Conservation (phyloP, 2,888 invertebrate genomes). For the Lacanobia wlatinum region DNA sequence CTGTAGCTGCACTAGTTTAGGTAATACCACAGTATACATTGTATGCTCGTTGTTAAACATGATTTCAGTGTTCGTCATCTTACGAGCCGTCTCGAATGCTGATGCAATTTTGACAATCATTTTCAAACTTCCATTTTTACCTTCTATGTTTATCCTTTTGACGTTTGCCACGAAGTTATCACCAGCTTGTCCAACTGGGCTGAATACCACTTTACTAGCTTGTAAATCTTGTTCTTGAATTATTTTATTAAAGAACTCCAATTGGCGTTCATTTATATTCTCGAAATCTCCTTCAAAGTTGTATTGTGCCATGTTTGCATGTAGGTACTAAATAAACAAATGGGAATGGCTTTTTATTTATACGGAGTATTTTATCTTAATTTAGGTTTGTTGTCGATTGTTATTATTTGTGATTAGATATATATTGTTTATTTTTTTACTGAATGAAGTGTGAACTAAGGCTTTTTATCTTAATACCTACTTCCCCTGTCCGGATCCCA, state of each 20-base stretch:
- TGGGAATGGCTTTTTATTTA: background rate
- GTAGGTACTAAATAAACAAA: background rate
- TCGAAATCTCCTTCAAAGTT: constrained; percentile 71
- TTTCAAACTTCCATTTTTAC: constrained; percentile 58
- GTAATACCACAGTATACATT: constrained; percentile 73
- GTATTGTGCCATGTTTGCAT: constrained; percentile 58
- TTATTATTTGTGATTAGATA: background rate
- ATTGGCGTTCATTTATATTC: constrained; percentile 64
- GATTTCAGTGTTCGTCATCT: constrained; percentile 47
- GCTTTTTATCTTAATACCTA: background rate
- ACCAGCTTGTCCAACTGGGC: constrained; percentile 70
- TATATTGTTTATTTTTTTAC: background rate
- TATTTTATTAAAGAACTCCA: constrained; percentile 70
- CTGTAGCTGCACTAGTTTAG: constrained; percentile 73
- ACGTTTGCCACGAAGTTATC: constrained; percentile 72
- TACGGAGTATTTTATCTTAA: background rate
- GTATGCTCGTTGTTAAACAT: constrained; percentile 73
- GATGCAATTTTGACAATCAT: constrained; percentile 77
- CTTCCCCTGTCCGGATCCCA: background rate
- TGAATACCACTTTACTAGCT: constrained; percentile 65
- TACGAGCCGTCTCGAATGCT: constrained; percentile 55
- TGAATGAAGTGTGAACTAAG: background rate
- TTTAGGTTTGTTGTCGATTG: background rate
- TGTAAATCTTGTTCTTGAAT: constrained; percentile 68
- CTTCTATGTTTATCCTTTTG: constrained; percentile 66